Percentiles rank a stretch among this genome's conserved stretches.
Conservation (phyloP, 1,140 invertebrate genomes). For the Drosophila parvula region DNA sequence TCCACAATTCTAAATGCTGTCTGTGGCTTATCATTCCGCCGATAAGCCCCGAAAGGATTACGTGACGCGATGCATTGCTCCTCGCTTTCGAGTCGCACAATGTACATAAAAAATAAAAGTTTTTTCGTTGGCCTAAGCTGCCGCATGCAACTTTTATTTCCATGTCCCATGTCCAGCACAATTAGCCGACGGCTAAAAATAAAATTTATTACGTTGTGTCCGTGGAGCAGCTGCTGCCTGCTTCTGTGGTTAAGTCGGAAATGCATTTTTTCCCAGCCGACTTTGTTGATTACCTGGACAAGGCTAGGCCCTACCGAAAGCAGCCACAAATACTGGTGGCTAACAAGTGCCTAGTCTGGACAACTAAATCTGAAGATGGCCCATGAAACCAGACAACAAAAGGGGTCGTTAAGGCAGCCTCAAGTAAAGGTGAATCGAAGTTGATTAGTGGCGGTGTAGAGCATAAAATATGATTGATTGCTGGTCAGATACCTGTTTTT, state of each 20-base stretch:
- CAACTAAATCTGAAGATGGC: slow-evolving; percentile 26
- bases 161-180: slow-evolving; percentile 52
- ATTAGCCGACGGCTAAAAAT: slow-evolving; percentile 74
- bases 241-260: slow-evolving; percentile 37
- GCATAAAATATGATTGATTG: slow-evolving; percentile 44
- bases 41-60: slow-evolving; percentile 61
- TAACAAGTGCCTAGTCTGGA: slow-evolving; percentile 32
- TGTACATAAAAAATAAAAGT: slow-evolving; percentile 47
- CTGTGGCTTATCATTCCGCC: slow-evolving; percentile 34
- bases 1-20: slow-evolving; percentile 18
- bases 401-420: slow-evolving; percentile 30
- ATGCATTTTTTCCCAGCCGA: slow-evolving; percentile 21
- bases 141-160: slow-evolving; percentile 52
- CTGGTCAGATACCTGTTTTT: background rate
- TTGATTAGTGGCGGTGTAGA: slow-evolving; percentile 22
- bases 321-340: slow-evolving; percentile 18
- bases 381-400: slow-evolving; percentile 23
- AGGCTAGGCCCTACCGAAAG: slow-evolving; percentile 5
- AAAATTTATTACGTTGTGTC: slow-evolving; percentile 69
- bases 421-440: slow-evolving; percentile 30
- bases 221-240: slow-evolving; percentile 37
- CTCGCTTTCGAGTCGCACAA: background rate
- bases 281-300: slow-evolving; percentile 31
- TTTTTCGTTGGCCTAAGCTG: slow-evolving; percentile 39
- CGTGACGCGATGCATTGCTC: slow-evolving; percentile 14